Percentiles rank a stretch among this genome's conserved stretches.
These are phyloP conservation scores for Eilema depressum DNA, from an alignment of 2,888 invertebrate species.

Conservation along the genomic window DNA sequence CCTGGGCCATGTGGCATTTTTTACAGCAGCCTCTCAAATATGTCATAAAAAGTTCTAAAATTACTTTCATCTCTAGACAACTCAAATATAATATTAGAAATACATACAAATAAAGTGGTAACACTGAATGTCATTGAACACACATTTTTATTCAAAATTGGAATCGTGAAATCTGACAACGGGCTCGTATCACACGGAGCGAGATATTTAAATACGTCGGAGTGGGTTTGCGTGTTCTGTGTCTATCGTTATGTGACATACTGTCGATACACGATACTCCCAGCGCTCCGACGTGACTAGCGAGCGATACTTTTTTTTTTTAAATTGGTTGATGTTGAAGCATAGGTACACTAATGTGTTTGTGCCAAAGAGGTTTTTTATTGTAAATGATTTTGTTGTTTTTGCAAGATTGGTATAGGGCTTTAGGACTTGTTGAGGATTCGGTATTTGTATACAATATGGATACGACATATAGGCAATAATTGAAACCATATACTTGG, in stretches of 20 bases:
- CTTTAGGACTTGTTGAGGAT: too few species aligned
- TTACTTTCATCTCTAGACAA: background rate
- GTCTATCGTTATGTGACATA: constrained; percentile 41
- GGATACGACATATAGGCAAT: too few species aligned
- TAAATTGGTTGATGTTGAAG: background rate
- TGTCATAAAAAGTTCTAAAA: background rate
- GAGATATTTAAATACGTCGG: constrained; percentile 56
- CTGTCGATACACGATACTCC: constrained; percentile 58
- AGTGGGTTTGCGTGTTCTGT: constrained; percentile 61
- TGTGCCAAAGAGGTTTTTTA: background rate
- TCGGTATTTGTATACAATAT: too few species aligned
- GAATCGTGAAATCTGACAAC: constrained; percentile 20
- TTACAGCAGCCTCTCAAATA: too few species aligned
- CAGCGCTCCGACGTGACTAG: constrained; percentile 22
- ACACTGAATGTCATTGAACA: constrained; percentile 1
- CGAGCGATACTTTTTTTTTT: background rate
- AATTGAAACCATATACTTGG: too few species aligned
- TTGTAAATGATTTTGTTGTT: background rate
- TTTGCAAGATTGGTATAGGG: background rate
- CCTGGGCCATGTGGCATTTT: too few species aligned
- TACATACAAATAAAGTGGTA: background rate
- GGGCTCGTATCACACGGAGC: constrained; percentile 24
- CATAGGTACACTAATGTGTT: constrained; percentile 1
- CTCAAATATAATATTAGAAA: background rate
- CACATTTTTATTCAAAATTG: constrained; percentile 18